Base-by-base conservation (phyloP, 2,113 vertebrate species). In the Gulo gulo region DNA sequence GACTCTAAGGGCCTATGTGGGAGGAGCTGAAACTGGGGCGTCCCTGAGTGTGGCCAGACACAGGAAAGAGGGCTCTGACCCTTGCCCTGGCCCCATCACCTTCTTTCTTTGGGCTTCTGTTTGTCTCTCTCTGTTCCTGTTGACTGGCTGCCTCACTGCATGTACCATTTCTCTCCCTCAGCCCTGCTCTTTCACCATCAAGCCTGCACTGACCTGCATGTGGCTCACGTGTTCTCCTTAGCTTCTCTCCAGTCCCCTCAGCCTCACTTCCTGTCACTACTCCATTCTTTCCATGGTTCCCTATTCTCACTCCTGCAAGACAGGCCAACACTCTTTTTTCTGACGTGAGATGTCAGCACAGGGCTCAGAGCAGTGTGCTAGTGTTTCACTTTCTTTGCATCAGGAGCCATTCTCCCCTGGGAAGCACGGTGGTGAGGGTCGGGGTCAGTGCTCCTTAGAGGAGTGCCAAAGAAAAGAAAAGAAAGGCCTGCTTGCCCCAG, bases 381-480 rank as follows among this genome's bases (percentile, higher is more conserved):
- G 23, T 9, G 65, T 50, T 79, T 78, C 31, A 3, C 31, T 74
- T 50, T n/a, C 47, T 34, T 79, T 45, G 18, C 63, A 36, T 76
- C 47, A 34, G 83, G 59, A 47, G 18, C 29, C 29, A 12, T 61
- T 11, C 47, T 29, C 63, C 14, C 16, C 8, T 50, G 61, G 73
- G 76, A 92, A 50, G 55, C 69, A 24, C 11, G 20, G 3, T 31
- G 36, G 55, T 59, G 13, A 67, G 73, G 42, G n/a, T 71, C 61
- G 47, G 91, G 34, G 61, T 74, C 76, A 96, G 15, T n/a, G 14
- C 31, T 50, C 18, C 55, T 76, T 74, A 67, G 91, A 81, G 39
- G 21, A 42, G 13, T 36, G 95, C 86, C 55, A 50, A 96, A 90
- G 67, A 80, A 76, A 93, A 81, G 74, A 57, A 85, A 57, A 3